These are phyloP conservation scores for Crotalus tigris DNA, from an alignment of 2,113 vertebrate species.

Conservation along the genomic window DNA sequence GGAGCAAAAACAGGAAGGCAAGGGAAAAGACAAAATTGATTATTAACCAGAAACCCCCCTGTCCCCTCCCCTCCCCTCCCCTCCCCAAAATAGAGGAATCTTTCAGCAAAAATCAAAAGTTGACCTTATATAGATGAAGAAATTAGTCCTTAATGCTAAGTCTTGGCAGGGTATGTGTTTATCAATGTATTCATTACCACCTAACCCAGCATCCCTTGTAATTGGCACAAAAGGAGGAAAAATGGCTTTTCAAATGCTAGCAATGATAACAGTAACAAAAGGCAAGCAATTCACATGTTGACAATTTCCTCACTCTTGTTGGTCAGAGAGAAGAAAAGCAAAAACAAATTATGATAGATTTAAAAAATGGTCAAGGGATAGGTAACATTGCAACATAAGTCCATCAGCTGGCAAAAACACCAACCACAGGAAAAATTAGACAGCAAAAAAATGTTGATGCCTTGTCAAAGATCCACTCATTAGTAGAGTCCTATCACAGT, in stretches of 20 bases:
- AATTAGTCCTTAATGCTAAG: slow-evolving; percentile 57
- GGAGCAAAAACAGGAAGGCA: neutral
- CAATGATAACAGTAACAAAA: neutral
- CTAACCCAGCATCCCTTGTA: slow-evolving; percentile 19
- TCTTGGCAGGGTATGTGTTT: neutral
- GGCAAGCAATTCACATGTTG: neutral
- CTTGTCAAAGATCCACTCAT: neutral
- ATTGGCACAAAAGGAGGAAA: slow-evolving; percentile 35
- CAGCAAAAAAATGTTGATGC: neutral
- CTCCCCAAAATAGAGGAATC: slow-evolving; percentile 62
- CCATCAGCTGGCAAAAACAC: neutral
- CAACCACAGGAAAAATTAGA: slow-evolving; percentile 12
- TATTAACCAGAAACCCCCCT: slow-evolving; percentile 58
- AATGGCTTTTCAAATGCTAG: neutral
- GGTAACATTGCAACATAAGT: neutral
- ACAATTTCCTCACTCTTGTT: slow-evolving; percentile 15
- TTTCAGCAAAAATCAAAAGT: slow-evolving; percentile 61
- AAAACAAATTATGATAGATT: neutral
- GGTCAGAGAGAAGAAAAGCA: slow-evolving; percentile 3
- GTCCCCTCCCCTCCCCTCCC: neutral
- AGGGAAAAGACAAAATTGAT: slow-evolving; percentile 75
- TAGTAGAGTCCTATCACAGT: neutral
- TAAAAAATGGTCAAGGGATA: slow-evolving; percentile 3
- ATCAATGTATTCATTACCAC: slow-evolving; percentile 44
- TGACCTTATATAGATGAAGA: slow-evolving; percentile 54